A percentile compares a stretch with the other conserved stretches of the same genome.
phyloP scores from a whole-genome alignment of 2,888 invertebrate species.

The Alentia gelatinosa region DNA sequence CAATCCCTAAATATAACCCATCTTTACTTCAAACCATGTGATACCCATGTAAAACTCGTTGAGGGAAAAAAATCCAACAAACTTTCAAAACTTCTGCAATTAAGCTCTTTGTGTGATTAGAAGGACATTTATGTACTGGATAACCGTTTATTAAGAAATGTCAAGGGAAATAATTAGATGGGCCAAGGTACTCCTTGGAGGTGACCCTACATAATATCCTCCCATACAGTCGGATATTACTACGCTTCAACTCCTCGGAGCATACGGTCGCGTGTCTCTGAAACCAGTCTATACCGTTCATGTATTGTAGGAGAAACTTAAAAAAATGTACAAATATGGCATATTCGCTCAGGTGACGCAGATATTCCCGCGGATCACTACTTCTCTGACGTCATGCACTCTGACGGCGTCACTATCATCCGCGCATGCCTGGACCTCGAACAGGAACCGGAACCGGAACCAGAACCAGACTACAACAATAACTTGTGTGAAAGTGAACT shows the following conservation, averaged over 20 bases:
- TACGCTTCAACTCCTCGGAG: not conserved
- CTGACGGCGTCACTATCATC: not conserved
- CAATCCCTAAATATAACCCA: too few relatives aligned
- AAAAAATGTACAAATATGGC: not conserved
- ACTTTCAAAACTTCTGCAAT: too few relatives aligned
- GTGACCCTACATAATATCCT: not conserved
- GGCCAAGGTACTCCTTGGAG: not conserved
- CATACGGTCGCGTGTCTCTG: not conserved
- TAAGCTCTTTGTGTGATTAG: too few relatives aligned
- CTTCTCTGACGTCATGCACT: conserved; percentile 6
- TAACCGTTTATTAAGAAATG: too few relatives aligned
- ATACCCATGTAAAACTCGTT: too few relatives aligned
- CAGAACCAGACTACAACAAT: not conserved
- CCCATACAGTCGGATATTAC: not conserved
- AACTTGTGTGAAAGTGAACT: not conserved
- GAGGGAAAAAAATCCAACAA: too few relatives aligned
- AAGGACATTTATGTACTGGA: too few relatives aligned
- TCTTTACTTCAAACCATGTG: too few relatives aligned
- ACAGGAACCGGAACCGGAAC: not conserved
- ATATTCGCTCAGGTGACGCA: not conserved
- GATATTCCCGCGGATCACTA: not conserved
- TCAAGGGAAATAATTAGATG: too few relatives aligned
- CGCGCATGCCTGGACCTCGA: not conserved
- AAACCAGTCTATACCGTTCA: not conserved
- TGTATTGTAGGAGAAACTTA: not conserved